Evolutionary conservation across 2,113 vertebrate genomes (phyloP), one percentile per base, ranked within the genome.

Genomic region (Saimiri boliviensis): DNA sequence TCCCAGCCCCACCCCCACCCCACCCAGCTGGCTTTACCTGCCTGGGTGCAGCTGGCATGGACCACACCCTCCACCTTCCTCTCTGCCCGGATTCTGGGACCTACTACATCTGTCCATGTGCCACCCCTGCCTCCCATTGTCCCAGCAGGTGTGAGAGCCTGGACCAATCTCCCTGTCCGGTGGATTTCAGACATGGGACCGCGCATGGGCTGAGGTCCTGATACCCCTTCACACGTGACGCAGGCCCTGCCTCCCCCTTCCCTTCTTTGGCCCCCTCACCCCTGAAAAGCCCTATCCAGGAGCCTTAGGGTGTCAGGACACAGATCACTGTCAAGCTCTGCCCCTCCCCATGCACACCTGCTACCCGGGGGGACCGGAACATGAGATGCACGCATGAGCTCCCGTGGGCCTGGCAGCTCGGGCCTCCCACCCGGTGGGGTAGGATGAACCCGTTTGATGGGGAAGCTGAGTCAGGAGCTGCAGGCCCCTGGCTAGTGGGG

Each of bases 11-110:
- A 0, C 79, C 79, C 85, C 70, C 1, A 1, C 70, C 47, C n/a
- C 16, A 37, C 80, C 32, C 6, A 52, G 73, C 87, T 7, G 0
- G 95, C 88, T 81, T 82, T 79, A 76, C 93, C 89, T 89, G 94
- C 63, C 45, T 0, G 21, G 42, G 58, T 49, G 23, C 84, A 56
- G 54, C 54, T 42, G 17, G 13, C 54, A 83, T 1, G 2, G n/a
- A 23, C 79, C 84, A 89, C 88, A 23, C 91, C 85, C 66, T 52
- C 27, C 0, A 2, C 20, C 21, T 4, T 10, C 60, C 93, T 86
- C 90, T 32, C 35, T 71, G 82, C 27, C 84, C 25, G 13, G 63
- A 56, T 20, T 16, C 45, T 12, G 40, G 32, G 42, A 40, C 68
- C 13, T 17, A 74, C 13, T 17, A 74, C 21, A 19, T 81, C 71